Evolutionary conservation across 2,797 vertebrate genomes (phyloP).

Genomic region (Pyrrhura leucotis): DNA sequence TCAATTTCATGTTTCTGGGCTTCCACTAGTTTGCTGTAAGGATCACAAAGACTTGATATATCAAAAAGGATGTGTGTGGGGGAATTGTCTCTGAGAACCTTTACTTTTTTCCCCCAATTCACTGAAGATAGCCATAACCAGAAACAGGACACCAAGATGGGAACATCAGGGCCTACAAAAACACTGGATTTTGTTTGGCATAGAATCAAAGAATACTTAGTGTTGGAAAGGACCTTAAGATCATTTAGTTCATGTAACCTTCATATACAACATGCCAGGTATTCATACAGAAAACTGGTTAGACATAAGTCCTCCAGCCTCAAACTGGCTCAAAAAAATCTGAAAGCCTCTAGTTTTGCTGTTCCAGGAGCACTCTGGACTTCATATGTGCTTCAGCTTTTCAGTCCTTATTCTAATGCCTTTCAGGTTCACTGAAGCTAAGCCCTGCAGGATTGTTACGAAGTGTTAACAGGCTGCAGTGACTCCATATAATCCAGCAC

Average conservation of each 20-base stretch:
- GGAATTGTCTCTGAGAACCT: neutral
- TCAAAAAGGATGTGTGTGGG: neutral
- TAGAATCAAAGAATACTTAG: neutral
- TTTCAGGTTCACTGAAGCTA: neutral
- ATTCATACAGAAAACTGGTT: neutral
- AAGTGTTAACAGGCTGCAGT: slow-evolving; percentile 44
- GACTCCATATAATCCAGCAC: slow-evolving; percentile 9
- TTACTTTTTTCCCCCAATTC: neutral
- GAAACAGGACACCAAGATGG: neutral
- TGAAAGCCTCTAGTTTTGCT: neutral
- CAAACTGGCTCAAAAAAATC: neutral
- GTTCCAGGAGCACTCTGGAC: neutral
- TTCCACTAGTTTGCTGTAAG: neutral
- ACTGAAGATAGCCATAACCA: neutral
- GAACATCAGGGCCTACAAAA: neutral
- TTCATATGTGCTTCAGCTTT: neutral
- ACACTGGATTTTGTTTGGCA: neutral
- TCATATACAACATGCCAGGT: accelerated
- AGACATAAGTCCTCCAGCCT: neutral
- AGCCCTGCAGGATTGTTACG: neutral
- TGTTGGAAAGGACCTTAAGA: neutral
- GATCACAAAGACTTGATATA: neutral
- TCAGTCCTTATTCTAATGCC: neutral
- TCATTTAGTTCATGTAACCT: accelerated
- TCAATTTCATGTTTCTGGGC: neutral